These are phyloP conservation scores for Panonychus citri DNA, from an alignment of 1,140 invertebrate genomes.

Conservation along the genomic window DNA sequence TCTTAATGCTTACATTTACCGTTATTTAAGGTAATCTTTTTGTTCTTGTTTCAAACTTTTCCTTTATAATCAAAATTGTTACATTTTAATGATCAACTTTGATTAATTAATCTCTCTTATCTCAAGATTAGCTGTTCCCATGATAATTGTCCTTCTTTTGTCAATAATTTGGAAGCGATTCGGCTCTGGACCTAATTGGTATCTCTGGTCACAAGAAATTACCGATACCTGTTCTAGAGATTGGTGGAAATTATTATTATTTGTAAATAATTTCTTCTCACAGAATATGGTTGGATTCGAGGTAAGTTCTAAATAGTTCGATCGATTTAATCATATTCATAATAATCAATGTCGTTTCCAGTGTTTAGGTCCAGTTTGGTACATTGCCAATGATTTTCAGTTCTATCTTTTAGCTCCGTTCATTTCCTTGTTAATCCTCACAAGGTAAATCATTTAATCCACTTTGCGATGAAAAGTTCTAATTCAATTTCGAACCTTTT, in stretches of 20 bases:
- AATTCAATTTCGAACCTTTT: too few species aligned
- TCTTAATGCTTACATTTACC: not conserved
- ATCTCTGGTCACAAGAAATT: not conserved
- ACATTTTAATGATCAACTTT: too few species aligned
- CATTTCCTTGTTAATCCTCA: not conserved
- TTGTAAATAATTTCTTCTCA: not conserved
- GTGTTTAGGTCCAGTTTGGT: not conserved
- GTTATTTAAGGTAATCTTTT: not conserved
- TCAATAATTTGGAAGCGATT: not conserved
- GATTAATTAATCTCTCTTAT: not conserved
- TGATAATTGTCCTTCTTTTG: not conserved
- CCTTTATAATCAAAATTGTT: too few species aligned
- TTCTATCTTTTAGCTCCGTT: not conserved
- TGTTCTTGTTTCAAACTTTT: not conserved
- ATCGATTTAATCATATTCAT: not conserved
- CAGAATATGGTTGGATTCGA: not conserved
- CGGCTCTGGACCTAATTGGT: not conserved
- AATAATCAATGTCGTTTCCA: not conserved
- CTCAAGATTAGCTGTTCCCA: not conserved
- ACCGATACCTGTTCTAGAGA: not conserved
- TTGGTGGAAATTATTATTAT: not conserved
- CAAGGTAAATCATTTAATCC: not conserved
- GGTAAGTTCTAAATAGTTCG: not conserved
- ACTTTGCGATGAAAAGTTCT: too few species aligned
- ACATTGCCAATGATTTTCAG: not conserved